These are phyloP conservation scores for Neodiprion virginianus DNA, from an alignment of 1,140 invertebrate species.

Conservation along the genomic window DNA sequence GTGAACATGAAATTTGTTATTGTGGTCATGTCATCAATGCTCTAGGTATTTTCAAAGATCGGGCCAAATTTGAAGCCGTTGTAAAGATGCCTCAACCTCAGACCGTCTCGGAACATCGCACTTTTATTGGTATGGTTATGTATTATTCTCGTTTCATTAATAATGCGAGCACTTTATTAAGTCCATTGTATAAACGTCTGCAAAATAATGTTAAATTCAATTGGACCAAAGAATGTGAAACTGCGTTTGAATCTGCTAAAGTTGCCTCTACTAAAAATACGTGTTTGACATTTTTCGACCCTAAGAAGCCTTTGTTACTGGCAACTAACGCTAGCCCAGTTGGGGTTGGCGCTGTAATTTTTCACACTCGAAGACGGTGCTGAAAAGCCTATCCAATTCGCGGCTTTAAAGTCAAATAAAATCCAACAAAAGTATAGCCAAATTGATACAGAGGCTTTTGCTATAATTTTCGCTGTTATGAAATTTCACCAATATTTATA, in stretches of 20 bases:
- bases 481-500: conserved; percentile 33
- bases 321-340: conserved; percentile 15
- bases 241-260: not conserved
- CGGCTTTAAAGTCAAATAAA: conserved; percentile 25
- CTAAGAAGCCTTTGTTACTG: conserved; percentile 15
- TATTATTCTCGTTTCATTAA: conserved; percentile 47
- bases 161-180: conserved; percentile 38
- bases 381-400: conserved; percentile 23
- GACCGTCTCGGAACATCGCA: conserved; percentile 32
- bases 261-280: not conserved
- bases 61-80: too few relatives aligned
- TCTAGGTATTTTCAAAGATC: conserved; percentile 17
- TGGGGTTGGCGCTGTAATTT: conserved; percentile 22
- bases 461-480: conserved; percentile 32
- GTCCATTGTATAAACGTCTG: conserved; percentile 37
- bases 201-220: conserved; percentile 22
- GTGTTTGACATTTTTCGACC: not conserved
- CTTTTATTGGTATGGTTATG: conserved; percentile 38
- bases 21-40: conserved; percentile 28
- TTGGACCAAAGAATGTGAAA: not conserved
- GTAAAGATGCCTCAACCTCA: conserved; percentile 18
- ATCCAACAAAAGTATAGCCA: conserved; percentile 33
- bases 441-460: conserved; percentile 34
- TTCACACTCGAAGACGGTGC: not conserved
- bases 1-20: conserved; percentile 28